A percentile compares a stretch with the other conserved stretches of the same genome.
Conservation (phyloP, 1,140 invertebrate species). For the Doryteuthis pealeii region DNA sequence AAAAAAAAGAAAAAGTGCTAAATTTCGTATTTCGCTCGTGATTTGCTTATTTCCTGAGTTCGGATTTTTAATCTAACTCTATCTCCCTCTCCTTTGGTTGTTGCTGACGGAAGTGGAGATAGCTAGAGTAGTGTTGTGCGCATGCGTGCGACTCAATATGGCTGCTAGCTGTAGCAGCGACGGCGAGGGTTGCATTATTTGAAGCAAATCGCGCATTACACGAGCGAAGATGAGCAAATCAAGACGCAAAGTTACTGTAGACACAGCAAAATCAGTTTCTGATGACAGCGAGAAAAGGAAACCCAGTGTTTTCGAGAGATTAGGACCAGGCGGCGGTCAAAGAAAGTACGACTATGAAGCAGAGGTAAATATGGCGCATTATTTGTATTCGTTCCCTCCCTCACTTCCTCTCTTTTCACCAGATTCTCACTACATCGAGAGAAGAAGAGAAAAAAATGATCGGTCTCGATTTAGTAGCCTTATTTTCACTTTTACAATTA, state of each 20-base stretch:
- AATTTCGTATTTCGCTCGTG: too few relatives aligned
- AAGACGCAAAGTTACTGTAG: conserved; percentile 48
- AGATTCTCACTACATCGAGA: neutral
- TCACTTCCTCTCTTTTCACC: neutral
- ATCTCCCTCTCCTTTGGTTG: too few relatives aligned
- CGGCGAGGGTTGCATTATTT: neutral
- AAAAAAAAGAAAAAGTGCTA: too few relatives aligned
- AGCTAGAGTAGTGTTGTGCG: neutral
- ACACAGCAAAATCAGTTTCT: conserved; percentile 35
- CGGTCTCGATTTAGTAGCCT: neutral
- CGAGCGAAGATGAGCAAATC: conserved; percentile 40
- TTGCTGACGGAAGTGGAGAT: neutral
- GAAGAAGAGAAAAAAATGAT: neutral
- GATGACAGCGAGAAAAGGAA: conserved; percentile 40
- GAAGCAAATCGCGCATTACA: conserved; percentile 1
- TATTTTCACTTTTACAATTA: too few relatives aligned
- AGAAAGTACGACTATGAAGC: conserved; percentile 13
- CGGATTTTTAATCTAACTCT: too few relatives aligned
- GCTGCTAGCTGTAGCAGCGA: neutral
- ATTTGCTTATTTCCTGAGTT: too few relatives aligned
- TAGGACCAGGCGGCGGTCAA: conserved; percentile 41
- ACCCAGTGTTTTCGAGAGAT: conserved; percentile 52
- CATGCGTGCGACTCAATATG: conserved; percentile 1
- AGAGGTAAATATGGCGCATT: conserved; percentile 16
- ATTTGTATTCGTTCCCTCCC: neutral